These are phyloP conservation scores for Falco cherrug DNA, from an alignment of 2,797 vertebrate genomes.

Conservation along the genomic window DNA sequence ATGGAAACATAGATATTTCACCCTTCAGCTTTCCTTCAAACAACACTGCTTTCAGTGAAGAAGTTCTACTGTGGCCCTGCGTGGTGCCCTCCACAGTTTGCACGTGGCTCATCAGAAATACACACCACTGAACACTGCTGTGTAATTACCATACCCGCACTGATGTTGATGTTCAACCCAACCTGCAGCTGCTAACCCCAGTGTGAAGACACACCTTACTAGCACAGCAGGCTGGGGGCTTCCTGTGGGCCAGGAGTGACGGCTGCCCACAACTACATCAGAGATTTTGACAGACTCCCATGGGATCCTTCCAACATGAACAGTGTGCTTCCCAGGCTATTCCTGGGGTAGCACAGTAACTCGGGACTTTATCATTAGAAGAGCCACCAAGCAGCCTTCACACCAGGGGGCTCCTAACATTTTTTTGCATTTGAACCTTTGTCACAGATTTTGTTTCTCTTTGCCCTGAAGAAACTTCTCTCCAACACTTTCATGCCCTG, in stretches of 20 bases:
- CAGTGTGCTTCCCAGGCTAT: fast-evolving
- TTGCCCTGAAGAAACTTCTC: not conserved
- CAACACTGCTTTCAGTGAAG: not conserved
- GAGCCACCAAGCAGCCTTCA: not conserved
- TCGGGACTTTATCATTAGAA: not conserved
- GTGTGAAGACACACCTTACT: not conserved
- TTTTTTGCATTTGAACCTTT: not conserved
- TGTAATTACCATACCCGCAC: not conserved
- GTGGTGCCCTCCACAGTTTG: not conserved
- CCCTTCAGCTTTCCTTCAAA: not conserved
- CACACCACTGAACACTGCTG: not conserved
- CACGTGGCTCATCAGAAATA: not conserved
- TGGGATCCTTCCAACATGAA: not conserved
- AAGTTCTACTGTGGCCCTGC: not conserved
- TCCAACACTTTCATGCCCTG: constrained; percentile 3
- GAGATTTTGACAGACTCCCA: not conserved
- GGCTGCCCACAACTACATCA: not conserved
- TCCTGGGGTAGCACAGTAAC: not conserved
- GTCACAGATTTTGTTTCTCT: not conserved
- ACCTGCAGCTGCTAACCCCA: not conserved
- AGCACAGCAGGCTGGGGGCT: not conserved
- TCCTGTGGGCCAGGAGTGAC: fast-evolving
- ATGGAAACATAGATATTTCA: not conserved
- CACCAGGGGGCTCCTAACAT: not conserved
- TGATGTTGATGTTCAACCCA: not conserved